Evolutionary conservation across 2,113 vertebrate species (phyloP).

Genomic region (Alexandromys fortis): DNA sequence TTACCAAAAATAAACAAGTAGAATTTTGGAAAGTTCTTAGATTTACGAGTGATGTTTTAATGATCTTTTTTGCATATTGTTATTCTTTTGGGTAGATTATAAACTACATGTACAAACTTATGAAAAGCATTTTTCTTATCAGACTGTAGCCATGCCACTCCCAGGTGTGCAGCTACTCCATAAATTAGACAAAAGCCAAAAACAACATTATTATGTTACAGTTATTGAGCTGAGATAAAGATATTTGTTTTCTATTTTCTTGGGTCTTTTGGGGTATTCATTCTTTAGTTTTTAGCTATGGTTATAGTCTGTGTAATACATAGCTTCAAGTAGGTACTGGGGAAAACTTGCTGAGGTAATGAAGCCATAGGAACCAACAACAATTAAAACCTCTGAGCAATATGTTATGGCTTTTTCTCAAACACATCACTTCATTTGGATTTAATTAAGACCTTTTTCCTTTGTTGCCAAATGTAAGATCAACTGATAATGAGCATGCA

Average conservation of each 20-base stretch:
- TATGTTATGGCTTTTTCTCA: not conserved
- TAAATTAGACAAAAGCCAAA: not conserved
- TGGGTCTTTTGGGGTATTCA: not conserved
- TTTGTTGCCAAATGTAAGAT: not conserved
- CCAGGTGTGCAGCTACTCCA: not conserved
- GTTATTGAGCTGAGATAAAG: not conserved
- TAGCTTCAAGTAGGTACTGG: accelerated
- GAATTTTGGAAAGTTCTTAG: not conserved
- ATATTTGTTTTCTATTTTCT: not conserved
- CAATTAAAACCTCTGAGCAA: not conserved
- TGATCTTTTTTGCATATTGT: not conserved
- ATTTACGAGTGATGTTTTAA: not conserved
- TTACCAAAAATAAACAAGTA: not conserved
- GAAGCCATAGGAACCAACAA: not conserved
- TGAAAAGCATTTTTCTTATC: not conserved
- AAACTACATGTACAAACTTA: not conserved
- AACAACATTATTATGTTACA: not conserved
- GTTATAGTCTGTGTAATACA: not conserved
- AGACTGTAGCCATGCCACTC: not conserved
- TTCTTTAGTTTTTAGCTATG: not conserved
- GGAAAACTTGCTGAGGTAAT: not conserved
- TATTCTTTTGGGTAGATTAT: not conserved
- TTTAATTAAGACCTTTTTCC: not conserved
- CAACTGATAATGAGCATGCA: not conserved
- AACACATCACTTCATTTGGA: not conserved